Base-by-base conservation (phyloP, 2,113 vertebrate genomes). In the Pachycephala philippinensis region DNA sequence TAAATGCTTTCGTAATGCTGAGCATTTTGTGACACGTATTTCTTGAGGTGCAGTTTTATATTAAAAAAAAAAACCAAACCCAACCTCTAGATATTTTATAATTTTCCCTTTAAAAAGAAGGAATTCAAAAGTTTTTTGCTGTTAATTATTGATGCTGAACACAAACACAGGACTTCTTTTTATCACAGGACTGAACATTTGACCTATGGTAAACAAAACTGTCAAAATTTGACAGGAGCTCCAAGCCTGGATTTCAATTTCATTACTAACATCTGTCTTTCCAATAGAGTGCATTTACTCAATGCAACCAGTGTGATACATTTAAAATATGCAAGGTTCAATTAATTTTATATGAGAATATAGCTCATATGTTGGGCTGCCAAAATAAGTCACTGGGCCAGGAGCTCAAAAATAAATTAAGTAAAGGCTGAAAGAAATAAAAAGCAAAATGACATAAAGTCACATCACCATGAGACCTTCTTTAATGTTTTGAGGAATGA, bases 31-130 rank as follows among this genome's bases (percentile, higher is more conserved):
- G 28, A 12, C 15, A 30, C 5, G 13, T 50, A 47, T 68, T 66
- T 84, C 69, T 52, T 47, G 26, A 82, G 22, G 44, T 75, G 23
- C 21, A 65, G 35, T 61, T 61, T 63, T 75, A 28, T 70, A 44
- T 19, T 27, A 2, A 3, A 68, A 65, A 74, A 72, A 45, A 39
- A 2, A 2, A 1, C 0, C 33, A 57, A 2, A 2, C 1, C 0
- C 33, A 57, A 53, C 2, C 11, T 42, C 30, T 37, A 69, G 33
- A n/a, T 13, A 28, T 59, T 84, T 77, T 26, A 37, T 14, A 23
- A 31, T n/a, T 86, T 84, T 72, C 35, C 24, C 12, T 54, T 49
- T 53, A 22, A 56, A 91, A 71, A 61, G 27, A 78, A 63, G 15
- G 12, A 71, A 72, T 68, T 23, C 13, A 42, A 49, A 84, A 87